Percentiles rank a stretch among this genome's conserved stretches.
Evolutionary conservation across 2,888 invertebrate species (phyloP).

Genomic region (Perizoma affinitatum): DNA sequence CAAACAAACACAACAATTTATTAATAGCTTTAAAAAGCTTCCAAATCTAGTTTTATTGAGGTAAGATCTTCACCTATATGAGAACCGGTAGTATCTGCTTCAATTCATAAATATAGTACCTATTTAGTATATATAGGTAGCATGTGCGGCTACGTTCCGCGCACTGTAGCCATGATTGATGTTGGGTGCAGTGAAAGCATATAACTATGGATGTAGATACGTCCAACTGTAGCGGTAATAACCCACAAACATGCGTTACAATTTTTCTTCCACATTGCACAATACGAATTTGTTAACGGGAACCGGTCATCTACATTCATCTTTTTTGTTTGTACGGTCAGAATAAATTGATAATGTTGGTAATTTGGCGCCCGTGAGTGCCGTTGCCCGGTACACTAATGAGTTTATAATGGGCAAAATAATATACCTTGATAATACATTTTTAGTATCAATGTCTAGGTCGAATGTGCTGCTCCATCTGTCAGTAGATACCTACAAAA

Average conservation of each 20-base stretch:
- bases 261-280: conserved; percentile 83
- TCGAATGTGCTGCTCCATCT: conserved; percentile 42
- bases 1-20: no score
- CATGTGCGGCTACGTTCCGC: conserved; percentile 21
- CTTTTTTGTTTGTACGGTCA: conserved; percentile 80
- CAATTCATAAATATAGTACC: no score
- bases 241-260: conserved; percentile 76
- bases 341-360: conserved; percentile 83
- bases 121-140: neutral
- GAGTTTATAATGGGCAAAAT: conserved; percentile 82
- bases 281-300: conserved; percentile 83
- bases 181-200: conserved; percentile 73
- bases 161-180: conserved; percentile 60
- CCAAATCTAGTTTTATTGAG: no score
- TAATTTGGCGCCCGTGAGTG: conserved; percentile 80
- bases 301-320: conserved; percentile 78
- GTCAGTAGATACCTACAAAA: no score
- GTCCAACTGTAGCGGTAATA: conserved; percentile 71
- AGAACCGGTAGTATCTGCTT: no score
- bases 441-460: conserved; percentile 81
- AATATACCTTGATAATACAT: conserved; percentile 79
- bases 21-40: no score
- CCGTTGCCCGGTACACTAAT: conserved; percentile 83
- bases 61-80: no score
- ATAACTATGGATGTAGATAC: conserved; percentile 61